Evolutionary conservation across 2,113 vertebrate genomes (phyloP).

Genomic region (Lophura nycthemera): DNA sequence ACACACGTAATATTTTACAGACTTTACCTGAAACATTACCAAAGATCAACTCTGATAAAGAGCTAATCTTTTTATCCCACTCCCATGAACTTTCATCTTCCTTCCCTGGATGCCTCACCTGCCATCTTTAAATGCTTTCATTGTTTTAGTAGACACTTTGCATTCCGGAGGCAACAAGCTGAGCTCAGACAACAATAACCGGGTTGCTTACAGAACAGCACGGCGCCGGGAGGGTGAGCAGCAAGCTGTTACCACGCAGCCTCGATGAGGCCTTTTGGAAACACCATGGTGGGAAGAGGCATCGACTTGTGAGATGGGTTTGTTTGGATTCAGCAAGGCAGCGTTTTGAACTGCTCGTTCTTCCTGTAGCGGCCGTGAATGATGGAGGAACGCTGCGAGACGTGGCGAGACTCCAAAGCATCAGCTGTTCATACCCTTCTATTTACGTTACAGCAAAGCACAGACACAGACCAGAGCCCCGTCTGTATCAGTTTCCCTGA

Average conservation of each 20-base stretch:
- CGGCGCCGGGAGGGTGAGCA: not conserved
- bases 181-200: not conserved
- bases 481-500: slow-evolving; percentile 15
- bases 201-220: not conserved
- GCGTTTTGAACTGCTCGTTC: not conserved
- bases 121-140: not conserved
- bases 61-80: slow-evolving; percentile 3
- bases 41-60: slow-evolving; percentile 16
- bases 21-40: slow-evolving; percentile 36
- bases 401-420: not conserved
- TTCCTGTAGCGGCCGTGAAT: fast-evolving
- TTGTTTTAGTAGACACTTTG: not conserved
- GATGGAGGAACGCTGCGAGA: not conserved
- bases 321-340: not conserved
- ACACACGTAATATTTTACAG: slow-evolving; percentile 7
- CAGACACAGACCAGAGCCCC: slow-evolving; percentile 12
- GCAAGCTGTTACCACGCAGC: not conserved
- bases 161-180: slow-evolving; percentile 30
- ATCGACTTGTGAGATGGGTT: not conserved
- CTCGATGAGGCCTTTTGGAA: not conserved
- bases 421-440: slow-evolving; percentile 3
- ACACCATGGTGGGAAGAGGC: not conserved
- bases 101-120: not conserved
- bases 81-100: slow-evolving; percentile 51
- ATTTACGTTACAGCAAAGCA: not conserved